Conservation (phyloP, 2,113 vertebrate genomes). For the Corythoichthys intestinalis region DNA sequence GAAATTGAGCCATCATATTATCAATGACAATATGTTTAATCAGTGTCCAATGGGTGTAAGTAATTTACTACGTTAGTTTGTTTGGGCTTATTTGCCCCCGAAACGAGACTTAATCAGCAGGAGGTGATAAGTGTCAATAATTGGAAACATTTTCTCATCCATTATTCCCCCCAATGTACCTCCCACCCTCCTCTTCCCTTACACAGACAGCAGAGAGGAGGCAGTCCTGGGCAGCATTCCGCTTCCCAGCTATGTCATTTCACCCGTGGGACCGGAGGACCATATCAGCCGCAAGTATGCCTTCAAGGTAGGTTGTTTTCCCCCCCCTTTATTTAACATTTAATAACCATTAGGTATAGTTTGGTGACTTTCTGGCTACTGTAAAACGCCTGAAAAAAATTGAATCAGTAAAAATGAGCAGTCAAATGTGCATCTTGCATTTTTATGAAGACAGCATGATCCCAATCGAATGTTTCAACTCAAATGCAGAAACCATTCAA, state of each 20-base stretch:
- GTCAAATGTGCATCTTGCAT: background rate
- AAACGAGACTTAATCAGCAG: conserved; percentile 31
- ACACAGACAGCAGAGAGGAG: conserved; percentile 92
- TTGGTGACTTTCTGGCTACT: background rate
- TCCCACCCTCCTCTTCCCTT: background rate
- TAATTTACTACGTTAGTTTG: no score
- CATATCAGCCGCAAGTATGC: conserved; percentile 93
- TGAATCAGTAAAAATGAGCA: background rate
- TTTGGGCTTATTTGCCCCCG: background rate
- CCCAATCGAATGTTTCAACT: background rate
- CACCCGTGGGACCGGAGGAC: conserved; percentile 83
- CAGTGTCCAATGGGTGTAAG: no score
- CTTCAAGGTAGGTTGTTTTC: conserved; percentile 83
- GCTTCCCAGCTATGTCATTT: conserved; percentile 87
- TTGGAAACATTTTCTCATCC: conserved; percentile 25
- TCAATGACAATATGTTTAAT: background rate
- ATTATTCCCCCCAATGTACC: background rate
- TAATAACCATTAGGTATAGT: background rate
- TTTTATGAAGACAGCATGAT: background rate
- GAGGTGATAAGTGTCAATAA: conserved; percentile 53
- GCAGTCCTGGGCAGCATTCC: conserved; percentile 90
- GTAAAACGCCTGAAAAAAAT: background rate
- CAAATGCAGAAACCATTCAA: no score
- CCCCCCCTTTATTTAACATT: background rate
- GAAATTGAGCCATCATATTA: background rate